Evolutionary conservation across 2,888 invertebrate species (phyloP).

Genomic region (Chesias legatella): DNA sequence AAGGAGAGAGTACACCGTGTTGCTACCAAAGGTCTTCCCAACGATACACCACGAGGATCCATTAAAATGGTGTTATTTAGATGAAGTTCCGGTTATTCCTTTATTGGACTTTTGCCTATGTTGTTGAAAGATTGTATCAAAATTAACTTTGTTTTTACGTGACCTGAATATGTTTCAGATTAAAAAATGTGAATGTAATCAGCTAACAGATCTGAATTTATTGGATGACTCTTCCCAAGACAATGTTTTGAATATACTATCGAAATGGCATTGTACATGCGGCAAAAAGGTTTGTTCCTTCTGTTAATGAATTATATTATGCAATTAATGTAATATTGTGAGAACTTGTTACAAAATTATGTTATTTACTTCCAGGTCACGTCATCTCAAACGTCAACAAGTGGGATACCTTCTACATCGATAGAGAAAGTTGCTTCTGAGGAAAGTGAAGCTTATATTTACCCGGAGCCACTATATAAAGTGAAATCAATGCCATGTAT

Average conservation of each 20-base stretch:
- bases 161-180: slow-evolving; percentile 46
- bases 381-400: slow-evolving; percentile 66
- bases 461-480: slow-evolving; percentile 50
- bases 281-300: slow-evolving; percentile 56
- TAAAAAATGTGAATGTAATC: slow-evolving; percentile 71
- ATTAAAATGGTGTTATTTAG: slow-evolving; percentile 59
- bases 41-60: slow-evolving; percentile 49
- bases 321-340: not conserved
- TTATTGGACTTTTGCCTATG: not conserved
- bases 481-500: slow-evolving; percentile 47
- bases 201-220: slow-evolving; percentile 57
- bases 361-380: slow-evolving; percentile 40
- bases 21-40: slow-evolving; percentile 61
- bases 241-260: slow-evolving; percentile 61
- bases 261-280: slow-evolving; percentile 71
- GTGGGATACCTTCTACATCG: slow-evolving; percentile 50
- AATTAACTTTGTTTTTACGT: not conserved
- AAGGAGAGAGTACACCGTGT: slow-evolving; percentile 57
- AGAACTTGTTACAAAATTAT: too few relatives aligned
- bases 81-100: slow-evolving; percentile 54
- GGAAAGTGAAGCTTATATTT: slow-evolving; percentile 37
- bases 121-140: not conserved
- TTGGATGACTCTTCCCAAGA: slow-evolving; percentile 67
- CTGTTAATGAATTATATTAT: not conserved
- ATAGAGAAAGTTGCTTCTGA: slow-evolving; percentile 37